Percentiles rank a stretch among this genome's conserved stretches.
Evolutionary conservation across 2,113 vertebrate species (phyloP).

Genomic region (Corynorhinus townsendii): DNA sequence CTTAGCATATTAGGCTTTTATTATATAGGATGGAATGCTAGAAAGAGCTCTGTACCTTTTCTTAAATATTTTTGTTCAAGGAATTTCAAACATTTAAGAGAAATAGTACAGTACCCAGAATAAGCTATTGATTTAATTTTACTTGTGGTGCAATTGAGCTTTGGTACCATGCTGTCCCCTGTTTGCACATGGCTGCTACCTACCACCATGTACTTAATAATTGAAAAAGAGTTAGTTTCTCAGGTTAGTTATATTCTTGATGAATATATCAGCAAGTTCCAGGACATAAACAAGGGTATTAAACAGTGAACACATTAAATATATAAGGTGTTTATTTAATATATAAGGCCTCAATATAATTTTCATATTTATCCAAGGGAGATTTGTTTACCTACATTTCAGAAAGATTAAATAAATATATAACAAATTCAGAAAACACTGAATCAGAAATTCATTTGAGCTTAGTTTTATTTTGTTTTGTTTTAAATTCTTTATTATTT

Average conservation of each 20-base stretch:
- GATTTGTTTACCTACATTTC: constrained; percentile 17
- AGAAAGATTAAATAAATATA: not conserved
- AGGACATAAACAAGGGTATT: not conserved
- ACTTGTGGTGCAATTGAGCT: not conserved
- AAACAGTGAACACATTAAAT: not conserved
- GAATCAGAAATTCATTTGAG: constrained; percentile 4
- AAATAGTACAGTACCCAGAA: not conserved
- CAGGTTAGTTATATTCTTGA: not conserved
- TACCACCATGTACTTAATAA: not conserved
- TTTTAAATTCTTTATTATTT: too few relatives aligned
- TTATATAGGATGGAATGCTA: not conserved
- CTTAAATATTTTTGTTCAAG: not conserved
- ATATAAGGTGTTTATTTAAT: not conserved
- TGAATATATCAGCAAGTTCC: not conserved
- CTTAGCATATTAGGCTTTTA: too few relatives aligned
- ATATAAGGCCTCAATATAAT: not conserved
- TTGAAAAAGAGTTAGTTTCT: not conserved
- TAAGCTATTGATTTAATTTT: not conserved
- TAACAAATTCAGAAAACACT: not conserved
- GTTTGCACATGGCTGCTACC: not conserved
- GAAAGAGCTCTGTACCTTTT: not conserved
- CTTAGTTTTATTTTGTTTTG: too few relatives aligned
- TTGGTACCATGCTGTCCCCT: not conserved
- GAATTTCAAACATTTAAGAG: not conserved
- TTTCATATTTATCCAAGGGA: not conserved